Evolutionary conservation across 2,888 invertebrate genomes (phyloP).

Genomic region (Sinelater perroti): DNA sequence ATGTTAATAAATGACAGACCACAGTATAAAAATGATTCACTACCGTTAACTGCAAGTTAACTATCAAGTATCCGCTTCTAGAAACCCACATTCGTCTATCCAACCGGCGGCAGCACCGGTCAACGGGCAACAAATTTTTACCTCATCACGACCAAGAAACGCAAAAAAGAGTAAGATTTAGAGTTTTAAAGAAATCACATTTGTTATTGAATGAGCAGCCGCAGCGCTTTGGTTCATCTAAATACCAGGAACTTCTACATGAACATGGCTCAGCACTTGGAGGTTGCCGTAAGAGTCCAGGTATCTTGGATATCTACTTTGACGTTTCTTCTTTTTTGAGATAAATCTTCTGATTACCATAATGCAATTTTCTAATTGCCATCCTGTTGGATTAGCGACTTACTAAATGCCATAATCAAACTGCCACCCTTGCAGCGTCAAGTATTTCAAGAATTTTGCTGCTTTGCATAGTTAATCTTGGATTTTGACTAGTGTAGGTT

Average conservation of each 20-base stretch:
- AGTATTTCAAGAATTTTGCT: slow-evolving; percentile 87
- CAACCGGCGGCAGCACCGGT: not conserved
- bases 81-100: slow-evolving; percentile 2
- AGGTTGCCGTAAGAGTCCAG: slow-evolving; percentile 68
- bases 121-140: too few species aligned
- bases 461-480: slow-evolving; percentile 89
- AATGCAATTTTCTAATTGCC: slow-evolving; percentile 90
- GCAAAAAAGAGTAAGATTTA: slow-evolving; percentile 13
- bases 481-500: slow-evolving; percentile 87
- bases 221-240: slow-evolving; percentile 66
- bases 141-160: slow-evolving; percentile 3
- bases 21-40: slow-evolving; percentile 3
- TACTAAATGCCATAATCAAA: slow-evolving; percentile 82
- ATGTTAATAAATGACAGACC: slow-evolving; percentile 9
- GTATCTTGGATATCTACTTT: slow-evolving; percentile 75
- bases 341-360: slow-evolving; percentile 91
- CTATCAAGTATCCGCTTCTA: slow-evolving; percentile 3
- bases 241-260: slow-evolving; percentile 82
- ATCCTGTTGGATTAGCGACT: slow-evolving; percentile 72
- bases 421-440: slow-evolving; percentile 91
- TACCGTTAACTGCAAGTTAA: slow-evolving; percentile 12
- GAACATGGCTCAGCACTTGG: slow-evolving; percentile 75
- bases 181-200: too few species aligned
- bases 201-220: slow-evolving; percentile 56
- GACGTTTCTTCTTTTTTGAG: slow-evolving; percentile 88